These are phyloP conservation scores for Euplexia lucipara DNA, from an alignment of 2,888 invertebrate species.

Conservation along the genomic window DNA sequence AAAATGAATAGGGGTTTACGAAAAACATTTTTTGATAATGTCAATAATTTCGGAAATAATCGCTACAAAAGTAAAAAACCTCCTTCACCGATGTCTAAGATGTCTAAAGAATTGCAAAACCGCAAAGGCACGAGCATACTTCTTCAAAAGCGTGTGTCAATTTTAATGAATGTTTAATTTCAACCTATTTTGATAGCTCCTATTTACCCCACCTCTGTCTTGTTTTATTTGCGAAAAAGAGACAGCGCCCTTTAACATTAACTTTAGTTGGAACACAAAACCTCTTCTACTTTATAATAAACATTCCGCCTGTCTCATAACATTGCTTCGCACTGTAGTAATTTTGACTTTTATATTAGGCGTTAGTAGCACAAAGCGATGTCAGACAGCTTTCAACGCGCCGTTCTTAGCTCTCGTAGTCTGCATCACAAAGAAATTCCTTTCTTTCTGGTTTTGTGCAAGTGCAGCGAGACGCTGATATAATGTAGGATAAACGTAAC, in stretches of 20 bases:
- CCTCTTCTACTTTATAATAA: slow-evolving; percentile 9
- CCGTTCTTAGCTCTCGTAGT: slow-evolving; percentile 24
- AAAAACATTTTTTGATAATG: too few relatives aligned
- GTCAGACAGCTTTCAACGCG: slow-evolving; percentile 41
- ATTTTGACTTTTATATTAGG: slow-evolving; percentile 62
- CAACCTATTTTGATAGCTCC: neutral
- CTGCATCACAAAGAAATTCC: slow-evolving; percentile 59
- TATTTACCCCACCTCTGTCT: neutral
- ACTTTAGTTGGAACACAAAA: neutral
- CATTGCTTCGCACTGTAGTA: slow-evolving; percentile 15
- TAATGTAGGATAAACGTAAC: slow-evolving; percentile 28
- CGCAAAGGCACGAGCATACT: too few relatives aligned
- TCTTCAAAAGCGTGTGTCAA: too few relatives aligned
- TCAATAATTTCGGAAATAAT: too few relatives aligned
- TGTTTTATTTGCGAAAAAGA: neutral
- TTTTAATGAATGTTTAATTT: too few relatives aligned
- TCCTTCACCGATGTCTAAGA: too few relatives aligned
- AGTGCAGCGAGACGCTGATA: slow-evolving; percentile 23
- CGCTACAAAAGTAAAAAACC: too few relatives aligned
- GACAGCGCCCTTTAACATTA: neutral
- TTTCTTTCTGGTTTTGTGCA: slow-evolving; percentile 39
- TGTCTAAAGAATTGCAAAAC: too few relatives aligned
- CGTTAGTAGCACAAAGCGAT: slow-evolving; percentile 38
- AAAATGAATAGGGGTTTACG: too few relatives aligned
- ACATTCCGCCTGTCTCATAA: slow-evolving; percentile 22